Evolutionary conservation across 2,797 vertebrate genomes (phyloP).

Genomic region (Merluccius polli): DNA sequence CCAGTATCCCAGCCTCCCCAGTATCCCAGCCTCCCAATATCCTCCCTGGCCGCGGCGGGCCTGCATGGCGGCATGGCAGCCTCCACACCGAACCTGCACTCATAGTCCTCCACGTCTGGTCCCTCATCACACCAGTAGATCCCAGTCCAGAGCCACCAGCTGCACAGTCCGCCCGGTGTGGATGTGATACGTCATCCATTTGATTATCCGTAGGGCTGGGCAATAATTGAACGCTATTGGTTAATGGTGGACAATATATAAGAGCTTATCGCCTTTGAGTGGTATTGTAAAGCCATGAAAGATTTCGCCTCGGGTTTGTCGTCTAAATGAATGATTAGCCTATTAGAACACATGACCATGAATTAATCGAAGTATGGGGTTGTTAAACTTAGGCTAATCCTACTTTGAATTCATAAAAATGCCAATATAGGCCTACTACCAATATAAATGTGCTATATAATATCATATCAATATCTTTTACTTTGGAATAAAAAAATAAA

Average conservation of each 20-base stretch:
- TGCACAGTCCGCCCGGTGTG: not conserved
- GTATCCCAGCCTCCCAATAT: too few species aligned
- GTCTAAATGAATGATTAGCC: too few species aligned
- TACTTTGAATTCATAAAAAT: not conserved
- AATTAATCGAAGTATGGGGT: not conserved
- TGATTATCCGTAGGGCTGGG: not conserved
- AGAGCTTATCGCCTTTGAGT: not conserved
- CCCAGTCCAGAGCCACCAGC: not conserved
- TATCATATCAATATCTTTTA: too few species aligned
- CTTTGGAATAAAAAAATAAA: too few species aligned
- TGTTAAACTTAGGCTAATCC: too few species aligned
- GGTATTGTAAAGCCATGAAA: not conserved
- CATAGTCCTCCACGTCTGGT: not conserved
- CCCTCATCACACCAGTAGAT: not conserved
- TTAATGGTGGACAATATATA: not conserved
- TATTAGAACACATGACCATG: not conserved
- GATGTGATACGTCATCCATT: not conserved
- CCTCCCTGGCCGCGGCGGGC: too few species aligned
- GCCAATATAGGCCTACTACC: not conserved
- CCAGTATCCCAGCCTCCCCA: too few species aligned
- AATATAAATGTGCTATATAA: too few species aligned
- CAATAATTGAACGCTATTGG: not conserved
- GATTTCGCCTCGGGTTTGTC: too few species aligned
- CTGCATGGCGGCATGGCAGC: too few species aligned
- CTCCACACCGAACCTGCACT: too few species aligned